Evolutionary conservation across 2,113 vertebrate species (phyloP), one percentile per base, ranked within the genome.

Genomic region (Psittacula cyanocephala): DNA sequence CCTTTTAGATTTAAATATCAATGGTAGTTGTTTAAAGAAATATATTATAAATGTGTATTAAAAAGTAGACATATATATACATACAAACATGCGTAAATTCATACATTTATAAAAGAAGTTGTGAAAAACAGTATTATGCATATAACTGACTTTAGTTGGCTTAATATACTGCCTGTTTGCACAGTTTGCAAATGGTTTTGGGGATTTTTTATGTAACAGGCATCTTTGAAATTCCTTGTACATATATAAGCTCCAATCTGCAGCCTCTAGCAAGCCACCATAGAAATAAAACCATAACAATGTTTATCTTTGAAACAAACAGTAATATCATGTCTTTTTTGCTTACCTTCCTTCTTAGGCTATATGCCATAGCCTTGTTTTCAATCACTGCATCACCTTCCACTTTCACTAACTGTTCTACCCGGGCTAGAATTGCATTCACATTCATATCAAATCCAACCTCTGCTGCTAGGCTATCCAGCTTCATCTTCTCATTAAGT

Each of bases 391-490:
- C 97, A 6, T 96, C 96, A 80, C 98, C 97, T 97, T 99, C 99
- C 5, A 99, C 97, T 91, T 98, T 98, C 67, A 98, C 96, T 69
- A 99, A 94, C 94, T 99, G 99, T 76, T 99, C 98, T 24, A 94
- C 95, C 2, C 99, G 98, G 60, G 98, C 98, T 88, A 99, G 94
- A 91, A 99, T 97, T 0, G 95, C 96, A 63, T 99, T 98, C 39
- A 98, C 86, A n/a, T 97, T 98, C 98, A 99, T 99, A 85, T 99
- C 98, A 43, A 98, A 98, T 52, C 98, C 99, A 44, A 99, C 96
- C 69, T 99, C 99, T 86, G 96, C 96, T 74, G 97, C 97, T 67
- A 99, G 82, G 18, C 95, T 91, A 37, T 98, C 98, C 68, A 99
- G 88, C 77, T 98, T 99, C 98, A 99, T 98, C 67, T 96, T 98